Evolutionary conservation across 2,888 invertebrate species (phyloP).

Genomic region (Opisthograptis luteolata): DNA sequence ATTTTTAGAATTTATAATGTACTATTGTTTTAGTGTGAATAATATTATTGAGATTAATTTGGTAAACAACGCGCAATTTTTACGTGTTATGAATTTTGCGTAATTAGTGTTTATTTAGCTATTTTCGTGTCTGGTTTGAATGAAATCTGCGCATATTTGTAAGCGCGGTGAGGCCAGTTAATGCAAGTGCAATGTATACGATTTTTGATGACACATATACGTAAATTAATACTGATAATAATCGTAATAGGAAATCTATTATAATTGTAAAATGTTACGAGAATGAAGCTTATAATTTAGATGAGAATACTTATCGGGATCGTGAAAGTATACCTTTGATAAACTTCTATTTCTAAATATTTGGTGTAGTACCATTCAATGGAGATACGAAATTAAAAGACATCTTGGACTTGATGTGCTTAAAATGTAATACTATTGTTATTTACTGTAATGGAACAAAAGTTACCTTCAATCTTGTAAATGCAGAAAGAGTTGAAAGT

Average conservation of each 20-base stretch:
- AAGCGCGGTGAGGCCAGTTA: constrained; percentile 80
- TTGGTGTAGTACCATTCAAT: constrained; percentile 63
- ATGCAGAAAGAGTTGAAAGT: constrained; percentile 51
- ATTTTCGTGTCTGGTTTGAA: constrained; percentile 61
- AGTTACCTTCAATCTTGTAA: constrained; percentile 78
- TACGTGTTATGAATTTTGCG: constrained; percentile 61
- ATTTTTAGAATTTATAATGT: constrained; percentile 80
- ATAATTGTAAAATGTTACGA: constrained; percentile 78
- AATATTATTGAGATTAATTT: constrained; percentile 79
- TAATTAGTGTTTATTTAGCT: constrained; percentile 68
- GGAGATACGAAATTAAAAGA: constrained; percentile 55
- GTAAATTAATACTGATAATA: constrained; percentile 79
- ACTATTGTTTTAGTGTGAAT: constrained; percentile 84
- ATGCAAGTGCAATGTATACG: constrained; percentile 85
- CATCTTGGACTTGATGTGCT: constrained; percentile 58
- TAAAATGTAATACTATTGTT: constrained; percentile 59
- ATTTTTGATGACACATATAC: constrained; percentile 83
- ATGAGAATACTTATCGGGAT: constrained; percentile 55
- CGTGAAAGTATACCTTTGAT: constrained; percentile 66
- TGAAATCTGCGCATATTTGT: constrained; percentile 49
- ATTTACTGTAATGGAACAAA: constrained; percentile 69
- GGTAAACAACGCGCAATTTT: constrained; percentile 65
- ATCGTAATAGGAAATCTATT: constrained; percentile 77
- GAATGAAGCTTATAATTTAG: constrained; percentile 72
- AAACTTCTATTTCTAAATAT: constrained; percentile 61